phyloP scores from a whole-genome alignment of 1,140 invertebrate species.

The Drosophila willistoni region DNA sequence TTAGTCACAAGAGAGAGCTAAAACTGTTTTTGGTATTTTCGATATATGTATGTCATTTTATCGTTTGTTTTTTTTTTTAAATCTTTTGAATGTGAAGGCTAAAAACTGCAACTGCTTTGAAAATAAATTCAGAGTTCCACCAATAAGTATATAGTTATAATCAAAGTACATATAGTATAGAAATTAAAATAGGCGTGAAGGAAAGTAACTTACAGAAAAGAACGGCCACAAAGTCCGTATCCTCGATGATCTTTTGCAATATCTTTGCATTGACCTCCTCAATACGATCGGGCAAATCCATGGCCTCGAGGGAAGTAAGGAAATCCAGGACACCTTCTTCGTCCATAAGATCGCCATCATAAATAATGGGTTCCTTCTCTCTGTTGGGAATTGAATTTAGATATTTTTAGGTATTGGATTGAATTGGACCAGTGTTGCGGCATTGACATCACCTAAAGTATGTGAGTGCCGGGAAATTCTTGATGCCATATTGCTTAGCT shows the following conservation, averaged over 20 bases:
- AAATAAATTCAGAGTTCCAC: slow-evolving; percentile 58
- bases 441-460: slow-evolving; percentile 88
- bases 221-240: slow-evolving; percentile 95
- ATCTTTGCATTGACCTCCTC: slow-evolving; percentile 97
- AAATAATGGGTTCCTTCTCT: slow-evolving; percentile 96
- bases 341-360: slow-evolving; percentile 97
- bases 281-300: slow-evolving; percentile 97
- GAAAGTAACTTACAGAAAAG: slow-evolving; percentile 93
- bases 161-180: slow-evolving; percentile 22
- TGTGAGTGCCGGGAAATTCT: slow-evolving; percentile 95
- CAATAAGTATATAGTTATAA: slow-evolving; percentile 43
- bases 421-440: neutral
- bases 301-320: slow-evolving; percentile 95
- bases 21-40: slow-evolving; percentile 63
- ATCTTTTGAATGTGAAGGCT: slow-evolving; percentile 37
- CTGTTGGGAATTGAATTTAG: slow-evolving; percentile 47
- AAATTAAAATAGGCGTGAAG: slow-evolving; percentile 21
- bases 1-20: slow-evolving; percentile 77
- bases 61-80: slow-evolving; percentile 16
- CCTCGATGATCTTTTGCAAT: slow-evolving; percentile 94
- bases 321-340: slow-evolving; percentile 96
- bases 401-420: neutral
- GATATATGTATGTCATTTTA: neutral
- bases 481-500: slow-evolving; percentile 97
- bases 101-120: slow-evolving; percentile 83